A percentile compares a stretch with the other conserved stretches of the same genome.
Conservation (phyloP, 2,888 invertebrate species). For the Meganola albula region DNA sequence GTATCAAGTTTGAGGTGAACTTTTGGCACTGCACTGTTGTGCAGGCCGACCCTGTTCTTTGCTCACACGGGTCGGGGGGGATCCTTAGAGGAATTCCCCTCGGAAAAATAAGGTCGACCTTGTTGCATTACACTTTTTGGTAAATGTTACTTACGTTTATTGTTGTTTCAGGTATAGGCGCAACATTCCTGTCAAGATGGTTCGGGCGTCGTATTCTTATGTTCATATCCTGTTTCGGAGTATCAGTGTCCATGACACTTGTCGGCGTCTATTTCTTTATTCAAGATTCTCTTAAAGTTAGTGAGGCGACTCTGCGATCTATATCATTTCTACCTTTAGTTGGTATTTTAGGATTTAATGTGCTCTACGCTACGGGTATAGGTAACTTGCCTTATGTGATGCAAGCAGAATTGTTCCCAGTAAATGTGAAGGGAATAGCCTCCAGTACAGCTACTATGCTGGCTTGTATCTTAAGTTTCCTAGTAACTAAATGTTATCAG, state of each 20-base stretch:
- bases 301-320: slow-evolving; percentile 45
- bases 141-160: too few relatives aligned
- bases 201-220: slow-evolving; percentile 75
- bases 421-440: slow-evolving; percentile 79
- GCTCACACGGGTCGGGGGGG: too few relatives aligned
- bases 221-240: slow-evolving; percentile 72
- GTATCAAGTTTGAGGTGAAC: too few relatives aligned
- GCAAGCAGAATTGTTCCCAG: slow-evolving; percentile 80
- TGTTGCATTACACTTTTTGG: too few relatives aligned
- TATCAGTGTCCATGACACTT: slow-evolving; percentile 67
- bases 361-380: slow-evolving; percentile 78
- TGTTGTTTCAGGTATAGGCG: slow-evolving; percentile 54
- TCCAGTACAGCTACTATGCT: slow-evolving; percentile 77
- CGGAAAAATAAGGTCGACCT: too few relatives aligned
- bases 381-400: slow-evolving; percentile 80
- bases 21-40: too few relatives aligned
- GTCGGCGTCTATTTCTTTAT: slow-evolving; percentile 76
- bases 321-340: slow-evolving; percentile 72
- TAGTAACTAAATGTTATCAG: slow-evolving; percentile 79
- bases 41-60: too few relatives aligned
- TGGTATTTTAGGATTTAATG: slow-evolving; percentile 76
- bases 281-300: slow-evolving; percentile 55
- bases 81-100: too few relatives aligned
- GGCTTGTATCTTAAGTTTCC: slow-evolving; percentile 75
- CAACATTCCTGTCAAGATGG: slow-evolving; percentile 73